These are phyloP conservation scores for Solea senegalensis DNA, from an alignment of 2,113 vertebrate species.

Conservation along the genomic window DNA sequence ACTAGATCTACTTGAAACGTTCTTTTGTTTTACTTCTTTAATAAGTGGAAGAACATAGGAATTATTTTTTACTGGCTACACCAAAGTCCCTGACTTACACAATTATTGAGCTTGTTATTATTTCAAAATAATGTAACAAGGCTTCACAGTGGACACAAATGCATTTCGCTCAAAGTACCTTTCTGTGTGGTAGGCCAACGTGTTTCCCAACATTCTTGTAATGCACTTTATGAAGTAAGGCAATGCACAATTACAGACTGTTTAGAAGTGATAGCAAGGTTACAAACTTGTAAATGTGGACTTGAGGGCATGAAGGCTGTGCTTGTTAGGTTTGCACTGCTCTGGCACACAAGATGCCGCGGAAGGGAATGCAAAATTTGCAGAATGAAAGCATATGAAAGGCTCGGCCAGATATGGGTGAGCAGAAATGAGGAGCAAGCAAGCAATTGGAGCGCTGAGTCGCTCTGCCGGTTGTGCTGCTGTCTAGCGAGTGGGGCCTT, in stretches of 20 bases:
- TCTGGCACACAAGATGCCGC: conserved; percentile 54
- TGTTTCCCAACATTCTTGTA: conserved; percentile 50
- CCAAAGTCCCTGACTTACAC: neutral
- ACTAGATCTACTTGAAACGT: too few species aligned
- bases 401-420: conserved; percentile 61
- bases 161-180: conserved; percentile 21
- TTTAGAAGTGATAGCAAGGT: conserved; percentile 70
- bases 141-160: conserved; percentile 20
- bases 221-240: conserved; percentile 57
- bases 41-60: too few species aligned
- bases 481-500: conserved; percentile 62
- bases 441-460: conserved; percentile 62
- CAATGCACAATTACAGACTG: conserved; percentile 67
- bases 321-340: conserved; percentile 64
- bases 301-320: conserved; percentile 62
- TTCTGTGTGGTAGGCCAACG: conserved; percentile 6
- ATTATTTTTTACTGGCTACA: too few species aligned
- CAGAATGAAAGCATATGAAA: conserved; percentile 70
- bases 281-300: conserved; percentile 73
- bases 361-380: conserved; percentile 65
- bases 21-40: too few species aligned
- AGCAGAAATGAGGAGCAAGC: conserved; percentile 59
- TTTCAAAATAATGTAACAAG: conserved; percentile 6
- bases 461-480: conserved; percentile 66
- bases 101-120: conserved; percentile 5